These are phyloP conservation scores for Nanger granti DNA, from an alignment of 2,113 vertebrate genomes.

Conservation along the genomic window DNA sequence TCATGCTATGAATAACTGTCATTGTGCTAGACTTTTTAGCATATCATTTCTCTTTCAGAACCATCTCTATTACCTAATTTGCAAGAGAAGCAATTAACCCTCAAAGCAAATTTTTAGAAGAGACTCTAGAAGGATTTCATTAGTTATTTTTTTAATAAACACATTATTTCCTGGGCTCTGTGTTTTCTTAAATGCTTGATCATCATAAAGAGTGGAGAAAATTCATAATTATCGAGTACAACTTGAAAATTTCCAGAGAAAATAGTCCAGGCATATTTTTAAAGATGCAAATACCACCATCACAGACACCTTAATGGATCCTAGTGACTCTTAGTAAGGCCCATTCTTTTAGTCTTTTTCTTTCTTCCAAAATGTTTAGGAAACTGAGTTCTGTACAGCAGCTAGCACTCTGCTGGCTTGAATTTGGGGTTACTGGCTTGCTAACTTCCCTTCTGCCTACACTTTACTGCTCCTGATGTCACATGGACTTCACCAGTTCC, in stretches of 20 bases:
- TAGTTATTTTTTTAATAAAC: neutral
- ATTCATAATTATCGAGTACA: neutral
- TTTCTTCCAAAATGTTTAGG: neutral
- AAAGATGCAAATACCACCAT: neutral
- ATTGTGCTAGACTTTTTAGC: neutral
- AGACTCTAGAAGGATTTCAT: neutral
- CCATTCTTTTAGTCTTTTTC: neutral
- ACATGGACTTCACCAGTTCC: neutral
- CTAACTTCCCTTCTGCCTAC: neutral
- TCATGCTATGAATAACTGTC: neutral
- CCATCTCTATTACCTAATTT: neutral
- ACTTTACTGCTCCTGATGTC: neutral
- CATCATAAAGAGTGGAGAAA: neutral
- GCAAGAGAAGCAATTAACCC: neutral
- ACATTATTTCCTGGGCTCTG: neutral
- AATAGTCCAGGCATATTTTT: neutral
- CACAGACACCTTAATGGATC: neutral
- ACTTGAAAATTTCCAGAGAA: neutral
- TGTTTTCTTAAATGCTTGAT: neutral
- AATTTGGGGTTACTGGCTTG: neutral
- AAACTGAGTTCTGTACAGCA: neutral
- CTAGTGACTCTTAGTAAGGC: neutral
- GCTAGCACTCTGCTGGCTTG: neutral
- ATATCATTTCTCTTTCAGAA: slow-evolving; percentile 18
- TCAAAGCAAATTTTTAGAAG: neutral